These are phyloP conservation scores for Oxyteleia sp. DNA, from an alignment of 2,888 invertebrate genomes.

Conservation along the genomic window DNA sequence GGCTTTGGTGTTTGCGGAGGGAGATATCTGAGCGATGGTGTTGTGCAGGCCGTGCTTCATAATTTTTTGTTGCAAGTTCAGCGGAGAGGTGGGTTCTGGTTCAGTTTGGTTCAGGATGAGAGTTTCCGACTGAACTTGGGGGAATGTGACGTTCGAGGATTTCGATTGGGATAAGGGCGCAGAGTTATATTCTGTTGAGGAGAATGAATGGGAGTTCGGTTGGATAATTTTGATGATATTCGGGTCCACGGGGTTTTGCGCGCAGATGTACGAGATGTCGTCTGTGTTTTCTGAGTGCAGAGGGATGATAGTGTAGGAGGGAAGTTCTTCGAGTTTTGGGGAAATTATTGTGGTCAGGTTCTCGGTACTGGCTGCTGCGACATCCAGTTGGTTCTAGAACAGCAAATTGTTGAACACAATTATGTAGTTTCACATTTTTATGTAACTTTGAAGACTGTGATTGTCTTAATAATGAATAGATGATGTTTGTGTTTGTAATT, in stretches of 20 bases:
- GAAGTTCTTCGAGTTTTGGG: constrained; percentile 60
- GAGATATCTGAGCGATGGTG: constrained; percentile 82
- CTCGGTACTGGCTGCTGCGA: constrained; percentile 13
- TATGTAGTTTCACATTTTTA: too few relatives aligned
- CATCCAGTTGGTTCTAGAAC: constrained; percentile 27
- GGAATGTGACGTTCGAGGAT: not conserved
- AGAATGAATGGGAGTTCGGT: not conserved
- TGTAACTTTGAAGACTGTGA: too few relatives aligned
- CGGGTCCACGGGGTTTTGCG: constrained; percentile 71
- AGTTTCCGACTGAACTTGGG: too few relatives aligned
- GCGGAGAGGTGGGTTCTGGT: not conserved
- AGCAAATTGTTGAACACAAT: too few relatives aligned
- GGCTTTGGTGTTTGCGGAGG: constrained; percentile 46
- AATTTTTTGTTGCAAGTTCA: constrained; percentile 82
- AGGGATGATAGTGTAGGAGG: constrained; percentile 80
- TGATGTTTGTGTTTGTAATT: too few relatives aligned
- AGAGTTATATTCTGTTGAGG: not conserved
- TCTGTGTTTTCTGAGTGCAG: constrained; percentile 75
- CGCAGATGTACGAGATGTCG: constrained; percentile 77
- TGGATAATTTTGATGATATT: constrained; percentile 70
- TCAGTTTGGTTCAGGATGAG: not conserved
- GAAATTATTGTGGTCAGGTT: constrained; percentile 5
- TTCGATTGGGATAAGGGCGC: not conserved
- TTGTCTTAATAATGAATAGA: too few relatives aligned
- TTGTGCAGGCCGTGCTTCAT: constrained; percentile 82